Base-by-base conservation (phyloP, 2,888 invertebrate genomes). In the Eristalinus sepulchralis region DNA sequence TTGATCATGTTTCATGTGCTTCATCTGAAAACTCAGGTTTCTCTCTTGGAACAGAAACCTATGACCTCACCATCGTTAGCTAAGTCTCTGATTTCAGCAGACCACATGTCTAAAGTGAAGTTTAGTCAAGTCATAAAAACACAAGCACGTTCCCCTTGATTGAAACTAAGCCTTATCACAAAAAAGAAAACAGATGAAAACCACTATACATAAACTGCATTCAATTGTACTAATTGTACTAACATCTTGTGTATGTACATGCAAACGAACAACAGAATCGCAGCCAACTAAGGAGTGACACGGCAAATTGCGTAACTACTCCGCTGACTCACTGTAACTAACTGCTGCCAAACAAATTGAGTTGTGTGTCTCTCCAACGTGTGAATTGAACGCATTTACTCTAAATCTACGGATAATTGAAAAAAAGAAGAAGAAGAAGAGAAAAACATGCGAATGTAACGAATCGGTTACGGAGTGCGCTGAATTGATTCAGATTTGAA, bases 381-480 rank as follows among this genome's bases (percentile, higher is more conserved):
- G 24, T 47, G 22, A 31, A 66, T 31, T 66, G 47, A 47, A 47
- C 39, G 39, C 39, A 13, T 39, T 39, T 39, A 39, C 39, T 39
- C 17, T 8, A 47, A n/a, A 36, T 70, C 57, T 57, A 57, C 34
- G 22, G 24, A 57, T 70, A 60, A 70, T 60, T 70, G 55, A 59
- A 39, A 22, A 24, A 57, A 59, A 36, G 24, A 59, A 10, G 55
- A 55, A 55, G 17, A n/a, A 55, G n/a, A 6, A 20, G n/a, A 20
- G 1, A 55, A 53, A 66, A 47, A 27, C 27, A 68, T 53, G 34
- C 53, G 68, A 68, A 55, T 33, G 55, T 34, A 2, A 24, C 36
- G 24, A 57, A 68, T 57, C 34, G 34, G 34, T 55, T 27, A 24
- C 70, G 17, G 34, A 59, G 24, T 53, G 24, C 17, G 27, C 24